phyloP scores from a whole-genome alignment of 2,113 vertebrate genomes.

The Dromiciops gliroides region DNA sequence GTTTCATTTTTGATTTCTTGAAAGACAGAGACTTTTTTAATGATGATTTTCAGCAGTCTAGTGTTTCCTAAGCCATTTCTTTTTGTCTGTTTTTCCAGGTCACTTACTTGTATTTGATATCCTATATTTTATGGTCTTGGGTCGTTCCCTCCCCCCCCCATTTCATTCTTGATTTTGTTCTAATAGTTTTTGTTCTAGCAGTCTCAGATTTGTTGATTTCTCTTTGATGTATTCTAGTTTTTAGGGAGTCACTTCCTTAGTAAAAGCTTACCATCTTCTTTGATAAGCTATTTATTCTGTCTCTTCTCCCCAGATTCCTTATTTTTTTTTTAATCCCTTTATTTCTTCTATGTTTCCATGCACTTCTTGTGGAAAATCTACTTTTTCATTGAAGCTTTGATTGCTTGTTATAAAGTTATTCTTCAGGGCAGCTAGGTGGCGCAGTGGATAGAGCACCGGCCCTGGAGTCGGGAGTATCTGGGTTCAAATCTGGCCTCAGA shows the following conservation, averaged over 20 bases:
- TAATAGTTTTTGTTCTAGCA: not conserved
- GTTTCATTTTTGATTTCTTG: not conserved
- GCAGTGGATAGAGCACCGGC: no score
- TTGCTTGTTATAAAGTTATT: not conserved
- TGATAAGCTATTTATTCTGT: not conserved
- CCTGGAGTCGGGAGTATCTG: no score
- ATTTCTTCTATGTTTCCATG: not conserved
- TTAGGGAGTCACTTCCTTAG: not conserved
- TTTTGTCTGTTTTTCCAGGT: not conserved
- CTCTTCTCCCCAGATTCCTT: not conserved
- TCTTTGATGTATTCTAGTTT: not conserved
- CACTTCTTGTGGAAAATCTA: not conserved
- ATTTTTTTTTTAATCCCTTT: not conserved
- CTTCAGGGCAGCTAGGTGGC: no score
- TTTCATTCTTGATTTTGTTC: not conserved
- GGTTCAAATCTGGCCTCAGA: no score
- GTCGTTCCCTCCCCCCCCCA: no score
- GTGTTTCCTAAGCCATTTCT: not conserved
- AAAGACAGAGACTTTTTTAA: not conserved
- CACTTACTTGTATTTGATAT: not conserved
- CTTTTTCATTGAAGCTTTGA: not conserved
- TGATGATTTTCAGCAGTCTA: not conserved
- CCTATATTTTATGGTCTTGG: no score
- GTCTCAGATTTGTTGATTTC: not conserved
- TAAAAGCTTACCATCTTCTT: not conserved